Percentiles rank a stretch among this genome's conserved stretches.
Evolutionary conservation across 2,888 invertebrate genomes (phyloP).

Genomic region (Ellobium chinense): DNA sequence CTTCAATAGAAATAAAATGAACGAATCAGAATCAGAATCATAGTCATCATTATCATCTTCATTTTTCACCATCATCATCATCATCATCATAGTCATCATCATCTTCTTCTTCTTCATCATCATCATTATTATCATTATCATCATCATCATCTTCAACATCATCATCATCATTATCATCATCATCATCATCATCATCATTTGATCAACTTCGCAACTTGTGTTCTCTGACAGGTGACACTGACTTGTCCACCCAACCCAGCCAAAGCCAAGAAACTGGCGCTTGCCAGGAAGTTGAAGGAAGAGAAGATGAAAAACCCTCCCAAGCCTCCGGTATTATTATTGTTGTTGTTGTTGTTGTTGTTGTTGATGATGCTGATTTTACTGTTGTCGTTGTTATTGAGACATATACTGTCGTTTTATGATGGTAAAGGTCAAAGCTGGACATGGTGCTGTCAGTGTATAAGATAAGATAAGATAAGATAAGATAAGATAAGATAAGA

Average conservation of each 20-base stretch:
- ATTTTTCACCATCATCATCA: no score
- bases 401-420: no score
- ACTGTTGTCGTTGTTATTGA: neutral
- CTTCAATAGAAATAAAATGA: no score
- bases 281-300: conserved; percentile 70
- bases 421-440: neutral
- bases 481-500: no score
- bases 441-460: neutral
- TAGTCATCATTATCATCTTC: no score
- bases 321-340: conserved; percentile 29
- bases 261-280: conserved; percentile 73
- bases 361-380: neutral
- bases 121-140: neutral
- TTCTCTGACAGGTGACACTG: conserved; percentile 63
- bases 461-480: no score
- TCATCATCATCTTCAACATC: neutral
- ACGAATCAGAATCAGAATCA: no score
- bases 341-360: neutral
- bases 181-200: conserved; percentile 10
- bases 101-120: no score
- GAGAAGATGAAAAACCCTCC: conserved; percentile 72
- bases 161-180: neutral
- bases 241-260: conserved; percentile 76
- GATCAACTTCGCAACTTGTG: no score
- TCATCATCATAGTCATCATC: no score